Base-by-base conservation (phyloP, 1,140 invertebrate genomes). In the Mactra quadrangularis region DNA sequence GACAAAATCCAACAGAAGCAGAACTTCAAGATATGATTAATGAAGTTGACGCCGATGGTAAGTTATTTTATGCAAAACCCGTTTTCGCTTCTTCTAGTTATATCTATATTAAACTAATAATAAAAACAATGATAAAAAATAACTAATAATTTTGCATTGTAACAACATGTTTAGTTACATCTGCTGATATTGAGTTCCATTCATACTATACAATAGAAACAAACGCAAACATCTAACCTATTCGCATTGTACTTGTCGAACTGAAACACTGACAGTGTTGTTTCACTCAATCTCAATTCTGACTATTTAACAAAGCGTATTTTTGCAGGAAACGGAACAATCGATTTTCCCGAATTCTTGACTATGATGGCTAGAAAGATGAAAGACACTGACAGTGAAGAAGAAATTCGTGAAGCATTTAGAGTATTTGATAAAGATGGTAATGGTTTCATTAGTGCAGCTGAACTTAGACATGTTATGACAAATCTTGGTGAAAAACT, bases 21-120 rank as follows among this genome's bases (percentile, higher is more conserved):
- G 98, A 99, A 94, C 95, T 99, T 53, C 98, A 99, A 94, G 98
- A 99, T 94, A 99, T 99, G 98, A 99, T 99, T 94, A 99, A 99
- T 94, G 98, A 99, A 95, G 98, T 99, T 85, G 98, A 99, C 94
- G 98, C 98, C 90, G 98, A 99, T 94, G 98, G 98, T 99, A 94
- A 94, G 95, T 57, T 27, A 19, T 47, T 47, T 7, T 9, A 9
- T 47, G 17, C 41, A 7, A 47, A 47, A 7, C 17, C 41, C 7
- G 7, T 47, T 47, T 9, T 47, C 7, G 41, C 41, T 17, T 9
- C 41, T 47, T 7, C 7, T n/a, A n/a, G n/a, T n/a, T n/a, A n/a
- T n/a, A n/a, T n/a, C n/a, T n/a, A n/a, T n/a, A n/a, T n/a, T n/a
- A n/a, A n/a, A n/a, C n/a, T 95, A 81, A 47, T 45, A 7, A 35